Percentiles rank a stretch among this genome's conserved stretches.
These are phyloP conservation scores for Teinopalpus imperialis DNA, from an alignment of 2,888 invertebrate species.

Conservation along the genomic window DNA sequence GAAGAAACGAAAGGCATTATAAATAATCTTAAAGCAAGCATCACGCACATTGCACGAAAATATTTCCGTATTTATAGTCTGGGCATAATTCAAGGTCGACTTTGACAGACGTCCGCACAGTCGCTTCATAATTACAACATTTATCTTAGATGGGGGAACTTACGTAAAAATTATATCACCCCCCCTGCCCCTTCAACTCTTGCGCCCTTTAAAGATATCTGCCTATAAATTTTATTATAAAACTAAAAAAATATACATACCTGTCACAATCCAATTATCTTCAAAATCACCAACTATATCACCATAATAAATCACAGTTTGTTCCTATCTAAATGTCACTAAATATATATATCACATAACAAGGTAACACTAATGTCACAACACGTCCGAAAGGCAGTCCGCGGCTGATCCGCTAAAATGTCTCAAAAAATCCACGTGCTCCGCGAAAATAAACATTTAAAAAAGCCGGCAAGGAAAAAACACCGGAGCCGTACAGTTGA, in stretches of 20 bases:
- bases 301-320: conserved; percentile 80
- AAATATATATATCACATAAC: conserved; percentile 78
- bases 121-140: conserved; percentile 55
- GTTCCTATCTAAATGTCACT: conserved; percentile 78
- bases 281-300: conserved; percentile 73
- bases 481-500: conserved; percentile 71
- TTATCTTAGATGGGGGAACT: conserved; percentile 51
- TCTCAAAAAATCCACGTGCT: conserved; percentile 73
- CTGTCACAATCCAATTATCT: conserved; percentile 69
- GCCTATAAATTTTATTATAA: conserved; percentile 49
- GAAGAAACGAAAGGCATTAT: conserved; percentile 15
- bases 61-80: conserved; percentile 78
- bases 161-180: conserved; percentile 58
- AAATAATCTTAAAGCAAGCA: conserved; percentile 24
- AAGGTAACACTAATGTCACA: conserved; percentile 79
- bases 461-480: conserved; percentile 63
- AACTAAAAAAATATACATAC: conserved; percentile 50
- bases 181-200: conserved; percentile 42
- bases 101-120: conserved; percentile 63
- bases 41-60: conserved; percentile 55
- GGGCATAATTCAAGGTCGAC: conserved; percentile 70
- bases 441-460: conserved; percentile 73
- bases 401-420: conserved; percentile 68
- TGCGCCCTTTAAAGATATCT: conserved; percentile 36
- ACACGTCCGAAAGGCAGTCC: conserved; percentile 80